Evolutionary conservation across 1,140 invertebrate species (phyloP), one percentile per base, ranked within the genome.

Genomic region (Delia radicum): DNA sequence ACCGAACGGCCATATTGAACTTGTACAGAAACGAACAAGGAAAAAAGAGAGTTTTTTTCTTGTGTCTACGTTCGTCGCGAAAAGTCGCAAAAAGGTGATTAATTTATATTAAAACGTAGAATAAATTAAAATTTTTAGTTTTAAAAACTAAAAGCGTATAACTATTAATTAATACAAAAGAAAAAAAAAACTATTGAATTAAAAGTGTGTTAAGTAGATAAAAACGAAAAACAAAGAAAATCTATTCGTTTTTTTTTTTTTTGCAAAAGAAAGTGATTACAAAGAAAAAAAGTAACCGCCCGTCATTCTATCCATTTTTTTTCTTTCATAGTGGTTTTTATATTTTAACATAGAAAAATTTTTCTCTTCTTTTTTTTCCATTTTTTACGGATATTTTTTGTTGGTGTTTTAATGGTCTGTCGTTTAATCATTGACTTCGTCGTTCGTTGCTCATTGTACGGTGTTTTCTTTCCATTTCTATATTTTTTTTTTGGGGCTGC

Each of bases 51-150:
- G 21, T 37, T 71, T 71, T 75, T 75, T 75, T 75, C 74, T 37
- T 69, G 37, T 71, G 74, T 67, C 74, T 65, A 55, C 74, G 74
- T 46, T 71, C 63, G 61, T 74, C 73, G 61, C 63, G 48, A 55
- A 55, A 55, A 55, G 48, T 55, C 48, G 63, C 48, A 75, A 75
- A 75, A 72, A 75, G 74, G 74, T 75, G 74, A 75, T 75, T 75
- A 75, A 75, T 71, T 72, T 55, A 69, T 24, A 67, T 67, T 61
- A 63, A 63, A 63, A 63, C 29, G 73, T 61, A 63, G 73, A 74
- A 74, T 65, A 65, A 63, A 63, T 62, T 61, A 33, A 18, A 37
- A 74, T 74, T 74, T 74, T 48, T 69, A 65, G 29, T 55, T 67
- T 65, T 26, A 42, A 75, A 18, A 75, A 75, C 37, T 28, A 69